A percentile compares a stretch with the other conserved stretches of the same genome.
These are phyloP conservation scores for Sebastes hubbsi DNA, from an alignment of 2,797 vertebrate species.

Conservation along the genomic window DNA sequence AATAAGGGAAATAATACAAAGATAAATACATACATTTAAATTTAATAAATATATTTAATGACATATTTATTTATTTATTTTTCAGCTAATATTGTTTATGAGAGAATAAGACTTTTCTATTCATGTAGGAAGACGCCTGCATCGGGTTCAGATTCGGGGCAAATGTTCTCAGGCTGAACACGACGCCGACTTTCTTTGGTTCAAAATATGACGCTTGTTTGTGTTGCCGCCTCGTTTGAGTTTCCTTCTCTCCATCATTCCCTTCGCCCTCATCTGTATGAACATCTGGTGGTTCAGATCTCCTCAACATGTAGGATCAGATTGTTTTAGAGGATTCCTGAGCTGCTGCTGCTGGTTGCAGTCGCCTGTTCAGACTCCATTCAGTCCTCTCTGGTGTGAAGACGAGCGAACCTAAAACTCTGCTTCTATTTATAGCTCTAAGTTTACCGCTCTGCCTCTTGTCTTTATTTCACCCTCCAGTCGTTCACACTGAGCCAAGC, in stretches of 20 bases:
- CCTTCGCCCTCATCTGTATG: not conserved
- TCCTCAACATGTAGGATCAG: not conserved
- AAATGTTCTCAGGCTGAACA: conserved; percentile 1
- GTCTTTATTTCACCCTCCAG: not conserved
- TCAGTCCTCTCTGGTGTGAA: not conserved
- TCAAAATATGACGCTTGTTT: too few relatives aligned
- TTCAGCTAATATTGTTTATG: too few relatives aligned
- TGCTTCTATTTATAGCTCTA: not conserved
- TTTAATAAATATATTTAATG: too few relatives aligned
- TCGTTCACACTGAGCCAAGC: not conserved
- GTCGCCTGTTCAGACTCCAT: not conserved
- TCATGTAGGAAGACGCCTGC: too few relatives aligned
- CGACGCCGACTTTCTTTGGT: not conserved
- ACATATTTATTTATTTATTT: too few relatives aligned
- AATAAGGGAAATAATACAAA: too few relatives aligned
- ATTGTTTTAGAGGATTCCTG: too few relatives aligned
- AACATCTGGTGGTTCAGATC: not conserved
- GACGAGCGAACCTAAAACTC: not conserved
- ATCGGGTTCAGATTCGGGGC: too few relatives aligned
- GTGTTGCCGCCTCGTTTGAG: not conserved
- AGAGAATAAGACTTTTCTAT: too few relatives aligned
- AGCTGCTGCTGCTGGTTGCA: not conserved
- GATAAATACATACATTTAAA: too few relatives aligned
- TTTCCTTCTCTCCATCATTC: not conserved
- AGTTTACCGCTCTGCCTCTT: not conserved